phyloP scores from a whole-genome alignment of 2,888 invertebrate genomes.

The Drosophila diplacantha region DNA sequence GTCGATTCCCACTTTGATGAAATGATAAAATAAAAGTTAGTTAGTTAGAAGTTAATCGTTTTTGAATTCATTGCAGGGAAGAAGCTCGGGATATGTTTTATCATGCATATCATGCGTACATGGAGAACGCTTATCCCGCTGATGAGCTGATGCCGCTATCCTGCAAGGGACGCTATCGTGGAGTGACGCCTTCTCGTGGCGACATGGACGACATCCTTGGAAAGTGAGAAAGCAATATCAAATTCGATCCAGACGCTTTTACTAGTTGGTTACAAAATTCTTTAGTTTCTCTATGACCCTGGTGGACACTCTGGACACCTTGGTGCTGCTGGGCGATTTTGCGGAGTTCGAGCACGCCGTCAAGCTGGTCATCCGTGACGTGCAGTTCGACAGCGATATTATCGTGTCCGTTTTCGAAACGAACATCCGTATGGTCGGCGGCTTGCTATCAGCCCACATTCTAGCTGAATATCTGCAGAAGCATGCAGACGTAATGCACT shows the following conservation, averaged over 20 bases:
- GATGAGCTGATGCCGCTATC: conserved; percentile 98
- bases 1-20: not conserved
- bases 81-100: conserved; percentile 97
- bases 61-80: conserved; percentile 82
- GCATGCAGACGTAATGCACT: conserved; percentile 85
- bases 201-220: conserved; percentile 98
- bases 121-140: conserved; percentile 98
- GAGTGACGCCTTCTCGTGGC: conserved; percentile 92
- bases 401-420: conserved; percentile 99
- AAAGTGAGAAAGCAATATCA: conserved; percentile 84
- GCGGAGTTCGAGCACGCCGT: conserved; percentile 96
- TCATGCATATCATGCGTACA: conserved; percentile 96
- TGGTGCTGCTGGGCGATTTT: conserved; percentile 94
- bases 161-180: conserved; percentile 94
- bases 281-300: conserved; percentile 95
- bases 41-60: too few relatives aligned
- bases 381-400: conserved; percentile 94
- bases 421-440: conserved; percentile 98
- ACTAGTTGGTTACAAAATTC: not conserved
- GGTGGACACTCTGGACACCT: conserved; percentile 95
- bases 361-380: conserved; percentile 89
- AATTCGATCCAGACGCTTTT: not conserved
- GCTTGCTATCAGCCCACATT: conserved; percentile 94
- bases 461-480: conserved; percentile 89
- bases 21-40: not conserved